Evolutionary conservation across 2,113 vertebrate genomes (phyloP).

Genomic region (Leuciscus idus): DNA sequence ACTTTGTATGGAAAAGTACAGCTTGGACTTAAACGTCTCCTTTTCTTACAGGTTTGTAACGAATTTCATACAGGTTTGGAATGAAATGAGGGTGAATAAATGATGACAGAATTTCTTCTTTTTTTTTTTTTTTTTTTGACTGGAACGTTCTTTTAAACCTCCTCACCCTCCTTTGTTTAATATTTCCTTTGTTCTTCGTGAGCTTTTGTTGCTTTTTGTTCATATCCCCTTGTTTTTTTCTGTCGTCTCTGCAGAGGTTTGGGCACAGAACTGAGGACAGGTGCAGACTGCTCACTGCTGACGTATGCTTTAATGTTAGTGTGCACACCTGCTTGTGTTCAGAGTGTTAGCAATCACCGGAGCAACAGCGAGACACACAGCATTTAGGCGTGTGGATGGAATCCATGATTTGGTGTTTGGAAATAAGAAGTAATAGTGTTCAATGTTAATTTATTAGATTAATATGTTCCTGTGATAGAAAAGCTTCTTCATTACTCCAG

Average conservation of each 20-base stretch:
- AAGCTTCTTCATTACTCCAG: background rate
- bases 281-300: constrained; percentile 45
- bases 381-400: constrained; percentile 16
- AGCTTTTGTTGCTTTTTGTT: constrained; percentile 50
- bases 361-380: background rate
- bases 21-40: background rate
- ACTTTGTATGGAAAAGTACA: too few relatives aligned
- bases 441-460: background rate
- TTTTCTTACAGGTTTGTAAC: background rate
- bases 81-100: background rate
- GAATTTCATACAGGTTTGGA: background rate
- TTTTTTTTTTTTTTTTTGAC: too few relatives aligned
- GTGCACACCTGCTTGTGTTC: constrained; percentile 31
- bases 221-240: constrained; percentile 56
- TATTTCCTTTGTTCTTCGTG: constrained; percentile 52
- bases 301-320: constrained; percentile 31
- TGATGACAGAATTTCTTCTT: background rate
- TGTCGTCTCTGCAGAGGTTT: constrained; percentile 41
- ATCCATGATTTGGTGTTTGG: constrained; percentile 1
- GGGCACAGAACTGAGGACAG: constrained; percentile 54
- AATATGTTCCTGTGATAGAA: background rate
- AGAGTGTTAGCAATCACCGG: constrained; percentile 64
- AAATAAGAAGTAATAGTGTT: background rate
- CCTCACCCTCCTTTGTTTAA: constrained; percentile 22
- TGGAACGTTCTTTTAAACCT: background rate